phyloP scores from a whole-genome alignment of 2,888 invertebrate genomes.

The Caprella mutica region DNA sequence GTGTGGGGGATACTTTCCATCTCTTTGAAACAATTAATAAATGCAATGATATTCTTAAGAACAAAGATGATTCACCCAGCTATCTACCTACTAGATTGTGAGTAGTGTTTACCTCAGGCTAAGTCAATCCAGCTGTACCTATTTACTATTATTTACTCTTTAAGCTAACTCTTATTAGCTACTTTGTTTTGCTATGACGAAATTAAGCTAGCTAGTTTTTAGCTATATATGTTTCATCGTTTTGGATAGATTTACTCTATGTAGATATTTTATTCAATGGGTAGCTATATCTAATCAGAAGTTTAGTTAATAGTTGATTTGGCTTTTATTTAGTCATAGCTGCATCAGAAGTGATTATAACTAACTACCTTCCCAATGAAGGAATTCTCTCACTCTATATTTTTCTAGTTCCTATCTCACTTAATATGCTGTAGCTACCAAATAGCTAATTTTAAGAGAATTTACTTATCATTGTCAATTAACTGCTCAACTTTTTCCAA shows the following conservation, averaged over 20 bases:
- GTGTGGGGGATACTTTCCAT: slow-evolving; percentile 91
- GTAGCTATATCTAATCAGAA: too few species aligned
- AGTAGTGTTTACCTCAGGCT: slow-evolving; percentile 41
- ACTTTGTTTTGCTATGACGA: neutral
- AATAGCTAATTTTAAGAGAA: neutral
- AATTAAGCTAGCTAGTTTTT: neutral
- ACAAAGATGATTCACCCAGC: slow-evolving; percentile 94
- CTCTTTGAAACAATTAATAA: slow-evolving; percentile 95
- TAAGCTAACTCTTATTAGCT: neutral
- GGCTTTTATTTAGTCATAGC: too few species aligned
- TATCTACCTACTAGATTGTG: slow-evolving; percentile 88
- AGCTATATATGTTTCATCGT: too few species aligned
- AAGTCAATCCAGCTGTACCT: neutral
- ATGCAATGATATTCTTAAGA: slow-evolving; percentile 57
- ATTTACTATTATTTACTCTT: neutral
- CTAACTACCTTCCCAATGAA: too few species aligned
- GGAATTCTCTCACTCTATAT: too few species aligned
- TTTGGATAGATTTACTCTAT: too few species aligned
- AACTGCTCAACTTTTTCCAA: neutral
- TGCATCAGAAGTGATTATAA: too few species aligned
- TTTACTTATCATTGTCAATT: neutral
- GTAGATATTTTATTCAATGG: too few species aligned
- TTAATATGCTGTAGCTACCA: neutral
- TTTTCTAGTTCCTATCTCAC: slow-evolving; percentile 3
- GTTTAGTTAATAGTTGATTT: too few species aligned